Conservation (phyloP, 2,113 vertebrate genomes). For the Fulica atra region DNA sequence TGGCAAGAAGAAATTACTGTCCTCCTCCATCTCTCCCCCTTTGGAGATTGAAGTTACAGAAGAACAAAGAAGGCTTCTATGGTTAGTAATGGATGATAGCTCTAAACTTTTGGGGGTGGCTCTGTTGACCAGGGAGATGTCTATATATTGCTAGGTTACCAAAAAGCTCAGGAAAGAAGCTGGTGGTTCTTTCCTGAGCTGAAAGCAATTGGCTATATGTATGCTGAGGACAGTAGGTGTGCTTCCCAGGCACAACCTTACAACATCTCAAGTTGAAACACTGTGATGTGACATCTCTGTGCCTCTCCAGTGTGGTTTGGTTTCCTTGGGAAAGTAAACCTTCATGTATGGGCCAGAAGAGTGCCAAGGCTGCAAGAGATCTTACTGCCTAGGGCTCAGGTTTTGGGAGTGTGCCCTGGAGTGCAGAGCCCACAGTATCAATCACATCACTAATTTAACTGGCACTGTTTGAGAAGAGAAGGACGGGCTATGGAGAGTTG, state of each 20-base stretch:
- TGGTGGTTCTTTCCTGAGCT: not conserved
- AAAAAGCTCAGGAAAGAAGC: not conserved
- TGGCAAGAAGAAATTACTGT: conserved; percentile 83
- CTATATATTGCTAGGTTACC: not conserved
- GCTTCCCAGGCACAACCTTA: not conserved
- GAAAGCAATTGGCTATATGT: not conserved
- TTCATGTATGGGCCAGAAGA: not conserved
- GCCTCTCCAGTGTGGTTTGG: not conserved
- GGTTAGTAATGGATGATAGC: conserved; percentile 71
- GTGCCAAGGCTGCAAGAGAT: not conserved
- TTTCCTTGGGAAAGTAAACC: conserved; percentile 8
- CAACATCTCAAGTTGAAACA: not conserved
- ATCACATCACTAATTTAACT: not conserved
- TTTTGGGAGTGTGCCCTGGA: not conserved
- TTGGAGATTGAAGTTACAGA: conserved; percentile 86
- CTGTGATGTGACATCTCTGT: not conserved
- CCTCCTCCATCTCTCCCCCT: conserved; percentile 86
- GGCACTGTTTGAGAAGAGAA: not conserved
- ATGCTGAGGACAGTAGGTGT: not conserved
- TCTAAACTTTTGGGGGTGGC: not conserved
- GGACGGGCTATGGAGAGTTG: not conserved
- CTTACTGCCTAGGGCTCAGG: not conserved
- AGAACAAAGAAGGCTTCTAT: conserved; percentile 87
- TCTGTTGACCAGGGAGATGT: not conserved
- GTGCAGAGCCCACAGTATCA: not conserved